Percentiles rank a stretch among this genome's conserved stretches.
These are phyloP conservation scores for Drosophila hydei DNA, from an alignment of 1,140 invertebrate genomes.

Conservation along the genomic window DNA sequence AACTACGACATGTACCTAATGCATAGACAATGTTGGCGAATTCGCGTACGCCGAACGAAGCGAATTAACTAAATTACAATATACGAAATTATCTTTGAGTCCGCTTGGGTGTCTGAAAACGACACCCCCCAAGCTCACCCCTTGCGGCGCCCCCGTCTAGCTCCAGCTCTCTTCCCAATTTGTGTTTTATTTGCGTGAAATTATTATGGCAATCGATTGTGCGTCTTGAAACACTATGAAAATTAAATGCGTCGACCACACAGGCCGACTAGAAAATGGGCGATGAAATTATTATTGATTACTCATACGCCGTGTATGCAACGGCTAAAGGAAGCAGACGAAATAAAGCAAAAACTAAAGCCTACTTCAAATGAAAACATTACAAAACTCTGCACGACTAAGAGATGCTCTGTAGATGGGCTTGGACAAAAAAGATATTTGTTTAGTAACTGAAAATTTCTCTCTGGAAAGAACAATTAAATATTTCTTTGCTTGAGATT, in stretches of 20 bases:
- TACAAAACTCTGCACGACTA: not conserved
- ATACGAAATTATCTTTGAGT: slow-evolving; percentile 64
- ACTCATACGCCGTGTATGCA: slow-evolving; percentile 67
- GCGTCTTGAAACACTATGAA: slow-evolving; percentile 45
- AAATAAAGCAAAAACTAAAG: slow-evolving; percentile 9
- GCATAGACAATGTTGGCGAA: slow-evolving; percentile 74
- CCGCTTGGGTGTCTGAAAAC: slow-evolving; percentile 2
- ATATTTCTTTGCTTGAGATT: no score
- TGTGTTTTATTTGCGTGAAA: slow-evolving; percentile 74
- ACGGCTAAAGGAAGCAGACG: slow-evolving; percentile 55
- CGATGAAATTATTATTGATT: slow-evolving; percentile 81
- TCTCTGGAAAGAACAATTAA: no score
- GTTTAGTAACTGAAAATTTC: no score
- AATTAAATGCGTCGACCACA: slow-evolving; percentile 49
- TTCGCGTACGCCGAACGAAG: slow-evolving; percentile 72
- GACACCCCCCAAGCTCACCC: not conserved
- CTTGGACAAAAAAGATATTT: not conserved
- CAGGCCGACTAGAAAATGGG: slow-evolving; percentile 22
- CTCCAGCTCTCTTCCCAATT: not conserved
- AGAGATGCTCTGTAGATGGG: not conserved
- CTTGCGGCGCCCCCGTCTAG: not conserved
- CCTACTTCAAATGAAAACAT: slow-evolving; percentile 8
- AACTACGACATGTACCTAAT: slow-evolving; percentile 59
- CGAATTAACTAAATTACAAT: slow-evolving; percentile 82
- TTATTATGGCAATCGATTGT: slow-evolving; percentile 79